Percentiles rank a stretch among this genome's conserved stretches.
These are phyloP conservation scores for Ophion ellenae DNA, from an alignment of 2,888 invertebrate species.

Conservation along the genomic window DNA sequence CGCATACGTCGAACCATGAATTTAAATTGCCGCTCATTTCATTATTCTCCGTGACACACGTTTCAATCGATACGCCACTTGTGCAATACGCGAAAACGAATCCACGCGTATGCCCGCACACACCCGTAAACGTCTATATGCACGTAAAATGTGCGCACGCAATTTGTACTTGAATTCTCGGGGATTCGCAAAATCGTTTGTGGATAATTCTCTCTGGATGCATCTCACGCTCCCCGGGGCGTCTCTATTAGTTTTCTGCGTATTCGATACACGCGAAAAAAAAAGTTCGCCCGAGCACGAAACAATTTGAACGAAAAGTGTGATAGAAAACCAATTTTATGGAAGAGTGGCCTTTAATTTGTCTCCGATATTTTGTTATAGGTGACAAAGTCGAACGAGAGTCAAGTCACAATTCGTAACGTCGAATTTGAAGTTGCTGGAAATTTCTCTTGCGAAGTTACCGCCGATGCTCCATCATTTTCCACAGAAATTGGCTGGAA, in stretches of 20 bases:
- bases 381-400: slow-evolving; percentile 90
- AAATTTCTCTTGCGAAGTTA: slow-evolving; percentile 92
- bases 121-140: not conserved
- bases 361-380: slow-evolving; percentile 81
- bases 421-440: slow-evolving; percentile 90
- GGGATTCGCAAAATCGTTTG: slow-evolving; percentile 22
- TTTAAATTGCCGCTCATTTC: slow-evolving; percentile 66
- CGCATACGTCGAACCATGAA: slow-evolving; percentile 54
- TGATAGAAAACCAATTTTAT: not conserved
- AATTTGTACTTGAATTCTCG: not conserved
- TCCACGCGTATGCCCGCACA: not conserved
- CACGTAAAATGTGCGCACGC: not conserved
- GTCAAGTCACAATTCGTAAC: slow-evolving; percentile 89
- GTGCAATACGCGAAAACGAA: slow-evolving; percentile 15
- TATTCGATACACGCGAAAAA: not conserved
- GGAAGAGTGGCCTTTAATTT: not conserved
- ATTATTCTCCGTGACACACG: slow-evolving; percentile 60
- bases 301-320: slow-evolving; percentile 1
- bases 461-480: slow-evolving; percentile 89
- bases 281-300: not conserved
- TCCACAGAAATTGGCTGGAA: slow-evolving; percentile 88
- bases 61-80: slow-evolving; percentile 42
- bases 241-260: not conserved
- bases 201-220: slow-evolving; percentile 17
- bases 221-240: not conserved